Conservation (phyloP, 2,113 vertebrate species). For the Tympanuchus pallidicinctus region DNA sequence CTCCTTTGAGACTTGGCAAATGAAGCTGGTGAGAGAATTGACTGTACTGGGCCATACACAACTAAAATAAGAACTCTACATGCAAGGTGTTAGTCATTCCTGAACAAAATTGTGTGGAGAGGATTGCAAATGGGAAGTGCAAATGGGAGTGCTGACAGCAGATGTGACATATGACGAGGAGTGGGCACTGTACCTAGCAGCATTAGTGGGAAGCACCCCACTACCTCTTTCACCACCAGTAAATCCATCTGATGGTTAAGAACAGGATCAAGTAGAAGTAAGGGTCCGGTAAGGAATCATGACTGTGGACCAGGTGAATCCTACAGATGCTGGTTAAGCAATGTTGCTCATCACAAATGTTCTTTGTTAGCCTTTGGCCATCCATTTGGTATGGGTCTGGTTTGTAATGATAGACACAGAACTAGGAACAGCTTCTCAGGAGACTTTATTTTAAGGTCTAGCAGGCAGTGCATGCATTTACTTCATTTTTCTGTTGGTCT, state of each 20-base stretch:
- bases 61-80: slow-evolving; percentile 1
- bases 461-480: neutral
- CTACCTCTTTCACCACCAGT: neutral
- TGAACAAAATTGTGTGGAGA: neutral
- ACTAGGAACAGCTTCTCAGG: neutral
- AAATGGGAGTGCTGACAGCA: neutral
- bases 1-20: neutral
- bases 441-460: neutral
- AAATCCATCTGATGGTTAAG: neutral
- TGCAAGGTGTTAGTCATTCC: slow-evolving; percentile 14
- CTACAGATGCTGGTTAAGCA: neutral
- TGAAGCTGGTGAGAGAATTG: slow-evolving; percentile 7
- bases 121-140: neutral
- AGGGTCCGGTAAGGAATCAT: neutral
- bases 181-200: neutral
- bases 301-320: neutral
- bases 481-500: neutral
- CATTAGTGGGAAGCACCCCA: neutral
- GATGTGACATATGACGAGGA: neutral
- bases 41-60: neutral
- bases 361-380: neutral
- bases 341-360: neutral
- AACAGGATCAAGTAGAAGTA: neutral
- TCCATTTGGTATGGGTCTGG: neutral
- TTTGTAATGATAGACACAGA: neutral